Evolutionary conservation across 2,797 vertebrate species (phyloP).

Genomic region (Octomys mimax): DNA sequence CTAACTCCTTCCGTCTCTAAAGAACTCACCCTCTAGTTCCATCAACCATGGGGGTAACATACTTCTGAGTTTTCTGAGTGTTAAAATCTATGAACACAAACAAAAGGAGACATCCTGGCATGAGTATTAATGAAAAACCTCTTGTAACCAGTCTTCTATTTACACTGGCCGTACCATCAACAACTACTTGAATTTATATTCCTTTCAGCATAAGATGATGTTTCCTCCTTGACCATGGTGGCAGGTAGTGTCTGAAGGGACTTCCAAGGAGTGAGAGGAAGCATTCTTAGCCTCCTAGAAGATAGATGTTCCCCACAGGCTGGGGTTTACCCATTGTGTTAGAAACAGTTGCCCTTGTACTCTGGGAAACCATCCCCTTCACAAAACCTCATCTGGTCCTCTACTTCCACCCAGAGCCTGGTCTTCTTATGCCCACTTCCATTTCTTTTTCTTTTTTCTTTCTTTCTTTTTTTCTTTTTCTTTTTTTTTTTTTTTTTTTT

Average conservation of each 20-base stretch:
- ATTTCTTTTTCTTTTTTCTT: no score
- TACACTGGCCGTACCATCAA: not conserved
- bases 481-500: no score
- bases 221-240: not conserved
- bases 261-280: not conserved
- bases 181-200: not conserved
- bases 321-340: not conserved
- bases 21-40: not conserved
- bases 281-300: not conserved
- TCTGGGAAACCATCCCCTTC: not conserved
- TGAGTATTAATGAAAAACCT: not conserved
- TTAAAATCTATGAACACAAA: not conserved
- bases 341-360: not conserved
- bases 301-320: not conserved
- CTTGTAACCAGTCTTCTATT: not conserved
- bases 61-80: not conserved
- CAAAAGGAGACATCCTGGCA: not conserved
- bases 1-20: conserved; percentile 68
- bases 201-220: not conserved
- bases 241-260: not conserved
- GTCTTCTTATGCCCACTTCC: not conserved
- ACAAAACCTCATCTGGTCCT: not conserved
- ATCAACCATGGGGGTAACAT: not conserved
- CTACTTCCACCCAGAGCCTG: not conserved
- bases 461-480: no score